Evolutionary conservation across 2,797 vertebrate genomes (phyloP).

Genomic region (Anniella stebbinsi): DNA sequence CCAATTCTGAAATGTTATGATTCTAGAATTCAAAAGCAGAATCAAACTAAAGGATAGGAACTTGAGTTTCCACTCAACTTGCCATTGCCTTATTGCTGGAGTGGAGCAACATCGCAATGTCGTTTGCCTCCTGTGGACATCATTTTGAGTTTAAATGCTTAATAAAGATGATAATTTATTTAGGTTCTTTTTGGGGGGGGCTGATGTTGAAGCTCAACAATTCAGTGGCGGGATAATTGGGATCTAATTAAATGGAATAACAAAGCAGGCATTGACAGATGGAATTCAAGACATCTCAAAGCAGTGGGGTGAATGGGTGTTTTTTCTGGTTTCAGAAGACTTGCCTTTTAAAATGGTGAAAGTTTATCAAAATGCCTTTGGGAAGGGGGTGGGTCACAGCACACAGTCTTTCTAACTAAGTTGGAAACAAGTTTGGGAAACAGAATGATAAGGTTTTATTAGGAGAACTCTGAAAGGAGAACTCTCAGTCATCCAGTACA

Average conservation of each 20-base stretch:
- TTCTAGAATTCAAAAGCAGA: neutral
- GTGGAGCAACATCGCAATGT: neutral
- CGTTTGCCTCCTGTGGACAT: neutral
- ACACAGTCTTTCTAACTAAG: neutral
- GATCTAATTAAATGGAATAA: neutral
- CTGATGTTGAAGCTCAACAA: neutral
- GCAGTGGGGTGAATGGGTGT: neutral
- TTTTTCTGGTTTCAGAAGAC: neutral
- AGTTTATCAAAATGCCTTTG: neutral
- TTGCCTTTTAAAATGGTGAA: neutral
- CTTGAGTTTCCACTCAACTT: accelerated
- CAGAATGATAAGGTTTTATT: neutral
- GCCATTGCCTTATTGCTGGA: neutral
- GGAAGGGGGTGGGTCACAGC: neutral
- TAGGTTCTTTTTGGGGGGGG: neutral
- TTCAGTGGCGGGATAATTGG: neutral
- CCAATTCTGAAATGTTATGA: neutral
- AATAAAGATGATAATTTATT: conserved; percentile 15
- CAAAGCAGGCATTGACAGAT: neutral
- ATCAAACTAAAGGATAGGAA: too few relatives aligned
- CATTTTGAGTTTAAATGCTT: conserved; percentile 2
- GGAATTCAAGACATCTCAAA: neutral
- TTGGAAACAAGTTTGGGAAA: neutral
- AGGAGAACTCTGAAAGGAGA: neutral
- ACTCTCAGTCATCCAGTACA: neutral